phyloP scores from a whole-genome alignment of 1,140 invertebrate species.

The Heliconius melpomene region DNA sequence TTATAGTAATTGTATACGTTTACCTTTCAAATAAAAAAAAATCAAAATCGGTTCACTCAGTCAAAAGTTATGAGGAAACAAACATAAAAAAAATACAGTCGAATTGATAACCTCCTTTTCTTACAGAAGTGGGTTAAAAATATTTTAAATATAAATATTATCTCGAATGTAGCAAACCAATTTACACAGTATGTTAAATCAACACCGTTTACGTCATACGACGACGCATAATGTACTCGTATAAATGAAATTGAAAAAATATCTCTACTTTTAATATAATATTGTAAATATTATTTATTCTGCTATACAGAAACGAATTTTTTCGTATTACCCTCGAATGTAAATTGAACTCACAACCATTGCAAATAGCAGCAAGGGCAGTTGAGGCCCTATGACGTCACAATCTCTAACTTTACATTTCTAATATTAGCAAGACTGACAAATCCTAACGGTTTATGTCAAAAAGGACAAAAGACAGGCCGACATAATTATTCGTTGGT shows the following conservation, averaged over 20 bases:
- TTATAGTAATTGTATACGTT: too few relatives aligned
- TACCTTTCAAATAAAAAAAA: too few relatives aligned
- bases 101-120: too few relatives aligned
- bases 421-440: not conserved
- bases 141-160: not conserved
- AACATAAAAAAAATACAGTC: too few relatives aligned
- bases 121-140: too few relatives aligned
- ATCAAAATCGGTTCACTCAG: too few relatives aligned
- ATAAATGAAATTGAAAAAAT: not conserved
- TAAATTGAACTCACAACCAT: not conserved
- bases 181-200: not conserved
- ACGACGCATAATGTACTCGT: not conserved
- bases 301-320: too few relatives aligned
- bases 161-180: not conserved
- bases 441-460: not conserved
- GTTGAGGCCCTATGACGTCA: not conserved
- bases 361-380: not conserved
- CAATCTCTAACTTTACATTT: not conserved
- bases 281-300: too few relatives aligned
- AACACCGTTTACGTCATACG: not conserved
- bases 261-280: not conserved
- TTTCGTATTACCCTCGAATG: not conserved
- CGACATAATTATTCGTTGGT: constrained; percentile 28
- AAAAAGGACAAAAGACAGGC: not conserved
- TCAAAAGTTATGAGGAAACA: too few relatives aligned